A percentile compares a stretch with the other conserved stretches of the same genome.
Conservation (phyloP, 2,888 invertebrate species). For the Pterobdella sp. region DNA sequence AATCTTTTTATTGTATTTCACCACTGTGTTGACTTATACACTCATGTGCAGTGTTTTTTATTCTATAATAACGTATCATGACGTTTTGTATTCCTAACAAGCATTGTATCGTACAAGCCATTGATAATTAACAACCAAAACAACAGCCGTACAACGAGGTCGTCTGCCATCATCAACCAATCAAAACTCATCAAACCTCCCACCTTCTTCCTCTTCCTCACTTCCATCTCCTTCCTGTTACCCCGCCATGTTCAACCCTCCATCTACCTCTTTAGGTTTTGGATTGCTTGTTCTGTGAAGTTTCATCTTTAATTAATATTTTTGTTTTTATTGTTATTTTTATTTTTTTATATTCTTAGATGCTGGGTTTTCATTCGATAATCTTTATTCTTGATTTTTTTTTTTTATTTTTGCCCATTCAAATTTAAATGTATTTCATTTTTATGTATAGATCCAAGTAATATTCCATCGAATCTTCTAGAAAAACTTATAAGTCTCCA, state of each 20-base stretch:
- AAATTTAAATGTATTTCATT: background rate
- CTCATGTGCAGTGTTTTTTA: no score
- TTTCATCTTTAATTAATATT: background rate
- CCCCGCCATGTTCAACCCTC: background rate
- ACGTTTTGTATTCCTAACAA: no score
- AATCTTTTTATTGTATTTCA: no score
- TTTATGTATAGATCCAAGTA: background rate
- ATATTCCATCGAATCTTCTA: no score
- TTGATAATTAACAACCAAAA: background rate
- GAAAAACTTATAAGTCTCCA: background rate
- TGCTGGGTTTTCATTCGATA: background rate
- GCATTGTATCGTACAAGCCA: no score
- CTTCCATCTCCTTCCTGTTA: slow-evolving; percentile 9
- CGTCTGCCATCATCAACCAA: slow-evolving; percentile 19
- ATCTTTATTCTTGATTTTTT: background rate
- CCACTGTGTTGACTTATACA: no score
- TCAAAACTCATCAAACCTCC: background rate
- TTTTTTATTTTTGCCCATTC: background rate
- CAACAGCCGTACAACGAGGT: slow-evolving; percentile 27
- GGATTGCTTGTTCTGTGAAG: no score
- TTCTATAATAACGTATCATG: no score
- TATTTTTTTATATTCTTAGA: background rate
- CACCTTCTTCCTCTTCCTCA: background rate
- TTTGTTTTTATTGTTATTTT: background rate
- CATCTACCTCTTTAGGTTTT: slow-evolving; percentile 22